A percentile compares a stretch with the other conserved stretches of the same genome.
These are phyloP conservation scores for Pelobates cultripes DNA, from an alignment of 2,797 vertebrate species.

Conservation along the genomic window DNA sequence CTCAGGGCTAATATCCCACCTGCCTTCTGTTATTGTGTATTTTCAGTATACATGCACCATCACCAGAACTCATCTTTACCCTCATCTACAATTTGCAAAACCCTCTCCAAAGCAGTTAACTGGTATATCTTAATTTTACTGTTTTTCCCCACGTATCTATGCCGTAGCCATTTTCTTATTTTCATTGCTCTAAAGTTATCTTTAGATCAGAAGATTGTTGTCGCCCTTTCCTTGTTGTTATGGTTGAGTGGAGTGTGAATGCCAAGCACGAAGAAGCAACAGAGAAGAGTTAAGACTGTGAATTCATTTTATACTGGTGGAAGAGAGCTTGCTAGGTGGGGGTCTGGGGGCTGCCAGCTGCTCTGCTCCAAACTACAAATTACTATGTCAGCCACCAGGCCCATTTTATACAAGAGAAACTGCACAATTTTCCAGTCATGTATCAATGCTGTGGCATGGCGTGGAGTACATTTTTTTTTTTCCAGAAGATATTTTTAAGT, in stretches of 20 bases:
- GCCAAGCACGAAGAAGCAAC: slow-evolving; percentile 41
- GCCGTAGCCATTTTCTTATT: not conserved
- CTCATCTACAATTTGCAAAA: no score
- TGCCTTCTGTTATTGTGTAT: no score
- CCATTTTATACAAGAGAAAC: slow-evolving; percentile 44
- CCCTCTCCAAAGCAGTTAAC: not conserved
- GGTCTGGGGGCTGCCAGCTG: slow-evolving; percentile 32
- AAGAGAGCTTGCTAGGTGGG: slow-evolving; percentile 50
- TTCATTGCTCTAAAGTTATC: slow-evolving; percentile 1
- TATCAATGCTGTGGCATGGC: slow-evolving; percentile 16
- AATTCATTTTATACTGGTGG: slow-evolving; percentile 36
- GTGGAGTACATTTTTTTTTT: no score
- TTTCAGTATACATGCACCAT: no score
- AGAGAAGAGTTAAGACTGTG: slow-evolving; percentile 45
- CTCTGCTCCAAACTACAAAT: slow-evolving; percentile 50
- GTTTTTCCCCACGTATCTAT: not conserved
- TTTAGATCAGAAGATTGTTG: slow-evolving; percentile 8
- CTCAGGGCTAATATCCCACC: no score
- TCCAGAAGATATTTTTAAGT: no score
- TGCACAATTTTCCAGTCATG: slow-evolving; percentile 37
- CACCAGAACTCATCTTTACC: no score
- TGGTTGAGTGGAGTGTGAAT: slow-evolving; percentile 27
- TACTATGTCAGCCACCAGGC: slow-evolving; percentile 50
- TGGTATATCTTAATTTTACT: not conserved
- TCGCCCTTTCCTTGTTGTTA: slow-evolving; percentile 9